These are phyloP conservation scores for Sebastolobus altivelis DNA, from an alignment of 2,797 vertebrate species.

Conservation along the genomic window DNA sequence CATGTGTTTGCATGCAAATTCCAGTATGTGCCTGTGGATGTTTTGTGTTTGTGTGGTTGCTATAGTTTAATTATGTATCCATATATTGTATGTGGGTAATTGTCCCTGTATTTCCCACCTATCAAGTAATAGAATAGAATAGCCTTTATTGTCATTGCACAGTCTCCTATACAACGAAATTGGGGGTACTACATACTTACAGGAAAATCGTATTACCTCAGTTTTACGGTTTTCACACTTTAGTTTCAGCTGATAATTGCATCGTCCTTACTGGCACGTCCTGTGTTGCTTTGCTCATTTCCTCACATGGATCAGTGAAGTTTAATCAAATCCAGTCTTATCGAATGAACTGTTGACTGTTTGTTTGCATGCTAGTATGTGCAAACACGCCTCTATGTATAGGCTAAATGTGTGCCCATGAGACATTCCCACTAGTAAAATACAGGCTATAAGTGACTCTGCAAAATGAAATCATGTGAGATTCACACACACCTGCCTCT, in stretches of 20 bases:
- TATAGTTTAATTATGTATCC: not conserved
- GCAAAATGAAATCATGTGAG: constrained; percentile 15
- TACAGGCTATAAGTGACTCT: not conserved
- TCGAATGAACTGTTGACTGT: not conserved
- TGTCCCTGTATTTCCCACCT: not conserved
- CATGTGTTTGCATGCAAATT: not conserved
- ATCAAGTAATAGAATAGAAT: constrained; percentile 4
- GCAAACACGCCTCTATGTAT: not conserved
- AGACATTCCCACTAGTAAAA: constrained; percentile 4
- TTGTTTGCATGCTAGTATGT: not conserved
- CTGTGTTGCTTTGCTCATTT: constrained; percentile 12
- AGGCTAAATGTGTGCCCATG: not conserved
- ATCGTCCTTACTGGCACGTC: not conserved
- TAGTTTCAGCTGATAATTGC: constrained; percentile 1
- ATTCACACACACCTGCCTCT: constrained; percentile 14
- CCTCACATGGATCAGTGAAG: not conserved
- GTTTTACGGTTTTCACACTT: constrained; percentile 18
- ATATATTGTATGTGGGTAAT: not conserved
- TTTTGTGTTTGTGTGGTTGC: not conserved
- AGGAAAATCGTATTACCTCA: constrained; percentile 3
- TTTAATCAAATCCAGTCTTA: constrained; percentile 38
- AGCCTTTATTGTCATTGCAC: no score
- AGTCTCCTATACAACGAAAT: no score
- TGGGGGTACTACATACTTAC: not conserved
- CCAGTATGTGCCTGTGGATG: not conserved